Conservation (phyloP, 2,888 invertebrate species). For the Pterostichus niger region DNA sequence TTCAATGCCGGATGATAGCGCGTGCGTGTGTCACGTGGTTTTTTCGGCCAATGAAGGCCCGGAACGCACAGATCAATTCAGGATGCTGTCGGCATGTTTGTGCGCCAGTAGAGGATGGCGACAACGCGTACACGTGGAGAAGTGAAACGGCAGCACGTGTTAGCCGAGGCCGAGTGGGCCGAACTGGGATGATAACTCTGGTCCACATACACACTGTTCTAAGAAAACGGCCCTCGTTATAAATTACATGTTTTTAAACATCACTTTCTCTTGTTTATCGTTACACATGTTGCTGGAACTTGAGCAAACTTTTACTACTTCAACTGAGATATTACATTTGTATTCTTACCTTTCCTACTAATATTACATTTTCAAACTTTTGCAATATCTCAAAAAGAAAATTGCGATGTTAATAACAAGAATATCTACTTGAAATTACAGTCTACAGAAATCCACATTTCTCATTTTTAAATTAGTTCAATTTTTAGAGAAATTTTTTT, state of each 20-base stretch:
- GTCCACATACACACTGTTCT: neutral
- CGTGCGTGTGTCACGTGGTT: constrained; percentile 74
- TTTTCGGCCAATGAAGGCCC: constrained; percentile 50
- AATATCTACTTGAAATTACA: no score
- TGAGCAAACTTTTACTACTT: constrained; percentile 22
- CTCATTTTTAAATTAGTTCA: no score
- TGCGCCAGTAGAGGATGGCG: constrained; percentile 34
- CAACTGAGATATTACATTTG: constrained; percentile 31
- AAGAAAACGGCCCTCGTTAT: constrained; percentile 41
- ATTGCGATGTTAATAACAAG: no score
- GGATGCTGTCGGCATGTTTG: constrained; percentile 37
- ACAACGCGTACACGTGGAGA: constrained; percentile 52
- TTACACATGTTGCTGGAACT: constrained; percentile 50
- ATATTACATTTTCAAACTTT: neutral
- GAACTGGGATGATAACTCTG: constrained; percentile 1
- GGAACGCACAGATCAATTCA: constrained; percentile 63
- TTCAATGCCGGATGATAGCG: constrained; percentile 73
- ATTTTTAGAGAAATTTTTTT: no score
- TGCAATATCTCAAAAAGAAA: no score
- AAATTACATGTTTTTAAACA: constrained; percentile 57
- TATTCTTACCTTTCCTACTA: neutral
- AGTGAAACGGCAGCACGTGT: constrained; percentile 63
- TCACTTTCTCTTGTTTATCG: constrained; percentile 62
- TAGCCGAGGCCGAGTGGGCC: constrained; percentile 28
- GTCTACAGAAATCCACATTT: no score